A percentile compares a stretch with the other conserved stretches of the same genome.
Evolutionary conservation across 2,797 vertebrate genomes (phyloP).

Genomic region (Cyprinodon diabolis): DNA sequence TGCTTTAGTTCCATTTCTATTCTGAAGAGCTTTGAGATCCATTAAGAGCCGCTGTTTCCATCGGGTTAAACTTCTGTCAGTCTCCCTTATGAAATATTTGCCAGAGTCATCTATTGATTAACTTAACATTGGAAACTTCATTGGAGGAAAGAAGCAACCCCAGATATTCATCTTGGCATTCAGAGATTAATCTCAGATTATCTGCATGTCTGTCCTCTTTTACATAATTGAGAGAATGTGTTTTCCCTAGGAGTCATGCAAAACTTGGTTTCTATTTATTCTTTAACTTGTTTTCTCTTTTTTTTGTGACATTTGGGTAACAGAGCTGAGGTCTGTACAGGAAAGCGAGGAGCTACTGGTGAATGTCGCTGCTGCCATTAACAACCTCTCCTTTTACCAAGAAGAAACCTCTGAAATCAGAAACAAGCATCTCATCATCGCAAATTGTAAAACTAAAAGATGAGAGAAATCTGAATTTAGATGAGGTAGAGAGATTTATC

Average conservation of each 20-base stretch:
- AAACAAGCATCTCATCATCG: constrained; percentile 77
- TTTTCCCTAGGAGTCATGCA: neutral
- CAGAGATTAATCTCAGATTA: neutral
- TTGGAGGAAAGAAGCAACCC: no score
- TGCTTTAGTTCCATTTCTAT: constrained; percentile 18
- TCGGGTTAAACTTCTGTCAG: neutral
- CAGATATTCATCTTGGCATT: neutral
- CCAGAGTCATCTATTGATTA: neutral
- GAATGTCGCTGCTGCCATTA: constrained; percentile 86
- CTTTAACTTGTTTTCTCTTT: neutral
- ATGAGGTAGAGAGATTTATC: neutral
- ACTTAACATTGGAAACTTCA: neutral
- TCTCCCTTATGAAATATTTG: neutral
- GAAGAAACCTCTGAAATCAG: constrained; percentile 80
- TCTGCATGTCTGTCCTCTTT: no score
- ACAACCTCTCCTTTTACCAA: constrained; percentile 94
- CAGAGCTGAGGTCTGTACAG: constrained; percentile 86
- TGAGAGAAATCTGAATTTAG: neutral
- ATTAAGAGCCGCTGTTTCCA: neutral
- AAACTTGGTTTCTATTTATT: neutral
- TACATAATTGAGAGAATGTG: neutral
- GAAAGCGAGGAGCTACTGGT: constrained; percentile 90
- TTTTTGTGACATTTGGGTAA: constrained; percentile 26
- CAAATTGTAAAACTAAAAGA: constrained; percentile 78
- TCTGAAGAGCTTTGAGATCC: neutral